These are phyloP conservation scores for Amaurobius ferox DNA, from an alignment of 2,888 invertebrate genomes.

Conservation along the genomic window DNA sequence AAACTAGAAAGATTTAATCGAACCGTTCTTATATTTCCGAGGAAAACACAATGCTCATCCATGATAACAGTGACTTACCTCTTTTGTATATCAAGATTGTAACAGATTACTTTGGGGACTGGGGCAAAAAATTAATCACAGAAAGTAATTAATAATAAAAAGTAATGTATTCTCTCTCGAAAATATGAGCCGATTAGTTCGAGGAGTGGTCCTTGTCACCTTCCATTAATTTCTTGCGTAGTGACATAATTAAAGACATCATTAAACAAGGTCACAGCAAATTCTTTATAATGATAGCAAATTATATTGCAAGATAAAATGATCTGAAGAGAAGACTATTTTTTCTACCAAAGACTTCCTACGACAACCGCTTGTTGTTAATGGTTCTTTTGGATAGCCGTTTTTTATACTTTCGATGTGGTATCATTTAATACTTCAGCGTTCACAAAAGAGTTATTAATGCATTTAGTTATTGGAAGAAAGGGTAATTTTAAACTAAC, in stretches of 20 bases:
- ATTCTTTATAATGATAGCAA: constrained; percentile 17
- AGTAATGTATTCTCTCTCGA: not conserved
- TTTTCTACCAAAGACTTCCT: not conserved
- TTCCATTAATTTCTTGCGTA: constrained; percentile 52
- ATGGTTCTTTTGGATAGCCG: constrained; percentile 18
- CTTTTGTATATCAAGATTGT: constrained; percentile 4
- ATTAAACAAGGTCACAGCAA: constrained; percentile 35
- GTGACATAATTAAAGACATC: constrained; percentile 50
- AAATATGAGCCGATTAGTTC: constrained; percentile 28
- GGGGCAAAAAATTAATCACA: constrained; percentile 50
- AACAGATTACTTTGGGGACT: constrained; percentile 51
- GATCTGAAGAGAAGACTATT: constrained; percentile 16
- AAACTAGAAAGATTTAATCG: too few species aligned
- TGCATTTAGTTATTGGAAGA: constrained; percentile 3
- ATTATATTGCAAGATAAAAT: constrained; percentile 33
- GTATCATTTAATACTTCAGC: not conserved
- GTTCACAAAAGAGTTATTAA: constrained; percentile 3
- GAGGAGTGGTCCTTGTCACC: constrained; percentile 48
- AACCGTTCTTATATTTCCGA: not conserved
- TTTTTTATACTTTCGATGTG: not conserved
- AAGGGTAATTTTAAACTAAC: not conserved
- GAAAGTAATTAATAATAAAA: constrained; percentile 50
- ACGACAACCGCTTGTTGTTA: constrained; percentile 18
- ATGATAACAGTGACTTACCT: not conserved
- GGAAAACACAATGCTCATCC: not conserved